Conservation (phyloP, 2,113 vertebrate species). For the Camelus dromedarius region DNA sequence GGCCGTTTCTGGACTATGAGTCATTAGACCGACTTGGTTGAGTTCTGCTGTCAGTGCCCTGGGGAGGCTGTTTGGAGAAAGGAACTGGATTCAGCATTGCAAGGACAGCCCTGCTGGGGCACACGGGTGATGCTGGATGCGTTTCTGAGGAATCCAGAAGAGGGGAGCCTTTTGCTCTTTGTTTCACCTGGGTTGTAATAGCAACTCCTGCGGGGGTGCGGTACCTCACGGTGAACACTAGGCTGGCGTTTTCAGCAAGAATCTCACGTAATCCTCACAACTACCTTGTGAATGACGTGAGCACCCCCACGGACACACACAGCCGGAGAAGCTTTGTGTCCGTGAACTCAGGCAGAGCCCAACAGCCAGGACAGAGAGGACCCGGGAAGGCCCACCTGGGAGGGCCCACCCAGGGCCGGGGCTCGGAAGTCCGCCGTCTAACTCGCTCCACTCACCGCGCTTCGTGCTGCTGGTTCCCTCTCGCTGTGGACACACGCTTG, state of each 20-base stretch:
- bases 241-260: background rate
- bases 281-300: fast-evolving
- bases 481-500: too few relatives aligned
- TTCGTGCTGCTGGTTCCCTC: fast-evolving
- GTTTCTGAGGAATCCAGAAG: background rate
- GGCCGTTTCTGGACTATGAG: background rate
- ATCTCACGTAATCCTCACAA: background rate
- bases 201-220: fast-evolving
- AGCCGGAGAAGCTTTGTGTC: fast-evolving
- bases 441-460: fast-evolving
- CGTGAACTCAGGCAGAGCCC: background rate
- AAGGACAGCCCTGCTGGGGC: background rate
- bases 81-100: background rate
- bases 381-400: too few relatives aligned
- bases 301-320: background rate
- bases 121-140: background rate
- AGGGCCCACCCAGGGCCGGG: too few relatives aligned
- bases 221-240: fast-evolving
- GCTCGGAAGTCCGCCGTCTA: fast-evolving
- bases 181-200: background rate
- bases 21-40: background rate
- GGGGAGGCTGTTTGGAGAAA: background rate
- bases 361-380: background rate
- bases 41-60: background rate
- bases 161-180: background rate